Conservation (phyloP, 2,888 invertebrate species). For the Suillia variegata region DNA sequence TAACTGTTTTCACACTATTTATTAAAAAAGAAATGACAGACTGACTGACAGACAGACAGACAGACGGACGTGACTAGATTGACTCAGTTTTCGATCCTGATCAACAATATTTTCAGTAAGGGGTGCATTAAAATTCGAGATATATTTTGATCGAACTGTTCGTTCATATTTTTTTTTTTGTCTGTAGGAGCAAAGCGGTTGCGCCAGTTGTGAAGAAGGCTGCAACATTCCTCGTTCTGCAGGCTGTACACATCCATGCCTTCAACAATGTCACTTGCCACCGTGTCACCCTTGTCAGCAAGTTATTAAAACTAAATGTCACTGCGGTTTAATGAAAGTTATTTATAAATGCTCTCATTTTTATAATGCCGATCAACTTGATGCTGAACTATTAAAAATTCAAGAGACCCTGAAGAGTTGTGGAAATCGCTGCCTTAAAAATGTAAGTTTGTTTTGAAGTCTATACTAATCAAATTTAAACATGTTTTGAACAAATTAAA, state of each 20-base stretch:
- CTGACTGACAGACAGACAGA: no score
- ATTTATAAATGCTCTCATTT: conserved; percentile 77
- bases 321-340: conserved; percentile 79
- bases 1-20: no score
- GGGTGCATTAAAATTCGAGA: no score
- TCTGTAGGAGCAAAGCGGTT: conserved; percentile 62
- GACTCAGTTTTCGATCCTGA: no score
- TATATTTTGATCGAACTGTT: no score
- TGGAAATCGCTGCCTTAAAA: conserved; percentile 85
- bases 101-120: no score
- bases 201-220: conserved; percentile 66
- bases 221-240: conserved; percentile 71
- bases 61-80: no score
- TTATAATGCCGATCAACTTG: conserved; percentile 62
- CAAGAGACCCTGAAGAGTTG: conserved; percentile 64
- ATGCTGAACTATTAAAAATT: conserved; percentile 53
- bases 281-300: conserved; percentile 77
- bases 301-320: conserved; percentile 74
- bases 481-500: no score
- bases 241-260: conserved; percentile 80
- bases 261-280: conserved; percentile 73
- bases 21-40: no score
- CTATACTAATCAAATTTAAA: neutral
- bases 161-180: neutral
- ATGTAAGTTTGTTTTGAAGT: conserved; percentile 64